A percentile compares a stretch with the other conserved stretches of the same genome.
These are phyloP conservation scores for Pterois miles DNA, from an alignment of 2,797 vertebrate genomes.

Conservation along the genomic window DNA sequence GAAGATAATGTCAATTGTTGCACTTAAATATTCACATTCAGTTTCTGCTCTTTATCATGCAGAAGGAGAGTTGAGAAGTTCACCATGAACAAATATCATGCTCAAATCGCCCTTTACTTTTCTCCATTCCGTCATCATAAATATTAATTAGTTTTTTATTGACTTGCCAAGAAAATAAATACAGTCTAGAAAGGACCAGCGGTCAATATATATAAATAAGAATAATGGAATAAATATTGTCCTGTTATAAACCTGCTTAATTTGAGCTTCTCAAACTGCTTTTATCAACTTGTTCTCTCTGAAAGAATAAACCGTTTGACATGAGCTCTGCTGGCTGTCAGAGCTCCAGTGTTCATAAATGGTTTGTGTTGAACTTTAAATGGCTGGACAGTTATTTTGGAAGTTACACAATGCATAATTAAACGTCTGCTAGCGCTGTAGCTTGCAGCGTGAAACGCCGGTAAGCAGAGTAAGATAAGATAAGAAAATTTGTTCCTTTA, in stretches of 20 bases:
- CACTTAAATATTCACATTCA: background rate
- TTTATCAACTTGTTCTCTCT: constrained; percentile 1
- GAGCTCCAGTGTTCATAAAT: constrained; percentile 12
- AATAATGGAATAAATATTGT: constrained; percentile 28
- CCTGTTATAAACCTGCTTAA: constrained; percentile 5
- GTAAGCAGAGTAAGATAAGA: too few relatives aligned
- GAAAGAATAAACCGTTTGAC: constrained; percentile 20
- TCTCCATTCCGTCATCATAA: constrained; percentile 4
- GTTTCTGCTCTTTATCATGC: background rate
- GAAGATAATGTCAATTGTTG: background rate
- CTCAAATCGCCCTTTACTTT: background rate
- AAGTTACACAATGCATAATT: constrained; percentile 27
- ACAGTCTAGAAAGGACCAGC: constrained; percentile 10
- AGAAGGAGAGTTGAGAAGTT: background rate
- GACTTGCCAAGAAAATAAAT: constrained; percentile 11
- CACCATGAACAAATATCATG: background rate
- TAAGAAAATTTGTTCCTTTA: too few relatives aligned
- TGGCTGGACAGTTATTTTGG: constrained; percentile 13
- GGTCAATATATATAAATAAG: constrained; percentile 18
- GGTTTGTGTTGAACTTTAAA: constrained; percentile 32
- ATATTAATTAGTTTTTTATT: constrained; percentile 17
- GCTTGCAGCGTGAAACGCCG: constrained; percentile 5
- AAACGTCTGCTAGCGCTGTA: constrained; percentile 1
- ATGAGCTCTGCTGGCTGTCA: background rate
- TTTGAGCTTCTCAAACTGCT: background rate